Base-by-base conservation (phyloP, 2,113 vertebrate genomes). In the Menura novaehollandiae region DNA sequence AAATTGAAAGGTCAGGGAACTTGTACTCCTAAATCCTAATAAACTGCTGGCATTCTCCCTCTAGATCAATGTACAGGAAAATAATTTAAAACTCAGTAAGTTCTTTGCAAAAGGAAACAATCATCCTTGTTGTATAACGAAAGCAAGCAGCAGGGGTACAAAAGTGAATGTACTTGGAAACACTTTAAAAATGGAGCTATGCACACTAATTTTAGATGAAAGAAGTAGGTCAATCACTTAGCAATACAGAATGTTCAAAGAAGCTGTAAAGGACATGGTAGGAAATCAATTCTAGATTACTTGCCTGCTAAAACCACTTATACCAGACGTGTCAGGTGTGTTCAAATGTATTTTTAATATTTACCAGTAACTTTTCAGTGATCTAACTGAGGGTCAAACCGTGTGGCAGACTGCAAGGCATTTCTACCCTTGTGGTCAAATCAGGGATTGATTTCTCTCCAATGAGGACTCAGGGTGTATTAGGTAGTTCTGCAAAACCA, bases 181-280 rank as follows among this genome's bases (percentile, higher is more conserved):
- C 77, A 81, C n/a, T 88, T 88, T 68, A 49, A 56, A 91, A 93
- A 90, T n/a, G 24, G 72, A 94, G 47, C 15, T 51, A 41, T 24
- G 39, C 33, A 80, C 33, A 49, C 64, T 93, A 78, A 93, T 92
- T 95, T 93, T 92, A 95, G 76, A 91, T 87, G 68, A 92, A 89
- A 96, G 76, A 75, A 94, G 55, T 66, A 94, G 60, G 52, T 75
- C 79, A 91, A 62, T 72, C 72, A 78, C 52, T 88, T 52, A 88
- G 67, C 62, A 67, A 85, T 68, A 95, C 19, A 37, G 26, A 52
- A 86, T 67, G 55, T 87, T 87, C 85, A 85, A 92, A 95, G 66
- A 51, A 78, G 72, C 37, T 43, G 35, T 39, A 78, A 59, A 28
- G 53, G 79, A 80, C 64, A 66, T 21, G 27, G 64, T 46, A 13